These are phyloP conservation scores for Ganaspis sp. DNA, from an alignment of 1,140 invertebrate species.

Conservation along the genomic window DNA sequence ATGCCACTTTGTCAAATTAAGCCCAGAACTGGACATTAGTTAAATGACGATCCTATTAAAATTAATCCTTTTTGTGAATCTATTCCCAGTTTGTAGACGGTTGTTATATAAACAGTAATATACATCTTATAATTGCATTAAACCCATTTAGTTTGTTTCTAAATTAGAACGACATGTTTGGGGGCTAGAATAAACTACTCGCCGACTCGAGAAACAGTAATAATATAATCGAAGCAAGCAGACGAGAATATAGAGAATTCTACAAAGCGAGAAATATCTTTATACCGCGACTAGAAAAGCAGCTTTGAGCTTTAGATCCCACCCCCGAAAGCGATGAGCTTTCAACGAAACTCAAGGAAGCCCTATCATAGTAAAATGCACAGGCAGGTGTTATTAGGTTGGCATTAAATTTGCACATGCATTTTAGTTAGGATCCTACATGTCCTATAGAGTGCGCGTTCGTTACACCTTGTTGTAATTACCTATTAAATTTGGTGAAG, in stretches of 20 bases:
- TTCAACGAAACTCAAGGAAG: constrained; percentile 5
- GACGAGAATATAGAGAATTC: constrained; percentile 8
- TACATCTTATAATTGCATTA: constrained; percentile 13
- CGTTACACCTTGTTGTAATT: constrained; percentile 20
- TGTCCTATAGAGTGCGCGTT: neutral
- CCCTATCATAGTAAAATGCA: constrained; percentile 6
- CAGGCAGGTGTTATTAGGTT: constrained; percentile 19
- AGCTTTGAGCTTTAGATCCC: neutral
- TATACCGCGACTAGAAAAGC: constrained; percentile 11
- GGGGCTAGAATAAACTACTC: neutral
- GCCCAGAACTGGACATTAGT: neutral
- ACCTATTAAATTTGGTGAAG: neutral
- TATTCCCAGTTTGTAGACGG: neutral
- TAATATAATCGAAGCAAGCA: neutral
- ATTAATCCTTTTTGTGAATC: neutral
- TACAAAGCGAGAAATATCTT: constrained; percentile 25
- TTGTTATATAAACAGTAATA: neutral
- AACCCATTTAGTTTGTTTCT: constrained; percentile 14
- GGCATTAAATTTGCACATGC: constrained; percentile 15
- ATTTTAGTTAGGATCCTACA: neutral
- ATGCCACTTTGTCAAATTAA: too few species aligned
- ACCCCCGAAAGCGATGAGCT: neutral
- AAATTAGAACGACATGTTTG: constrained; percentile 16
- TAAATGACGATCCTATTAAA: neutral
- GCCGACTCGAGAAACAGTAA: neutral